Percentiles rank a stretch among this genome's conserved stretches.
These are phyloP conservation scores for Trichomycterus rosablanca DNA, from an alignment of 2,113 vertebrate genomes.

Conservation along the genomic window DNA sequence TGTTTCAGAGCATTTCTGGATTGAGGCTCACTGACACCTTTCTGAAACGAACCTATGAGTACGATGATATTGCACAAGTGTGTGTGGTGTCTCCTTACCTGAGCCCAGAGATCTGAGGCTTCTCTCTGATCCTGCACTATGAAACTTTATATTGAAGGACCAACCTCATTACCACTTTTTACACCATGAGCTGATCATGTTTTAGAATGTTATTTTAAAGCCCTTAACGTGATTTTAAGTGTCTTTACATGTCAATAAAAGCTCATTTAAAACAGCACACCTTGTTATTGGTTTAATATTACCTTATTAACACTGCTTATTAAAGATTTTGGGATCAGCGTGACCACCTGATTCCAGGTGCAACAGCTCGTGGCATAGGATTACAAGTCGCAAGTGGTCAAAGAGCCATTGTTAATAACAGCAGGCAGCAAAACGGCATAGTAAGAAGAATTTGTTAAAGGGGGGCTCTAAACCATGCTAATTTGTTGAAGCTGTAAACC, in stretches of 20 bases:
- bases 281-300: too few species aligned
- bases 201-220: slow-evolving; percentile 38
- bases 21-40: slow-evolving; percentile 92
- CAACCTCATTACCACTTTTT: slow-evolving; percentile 50
- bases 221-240: slow-evolving; percentile 49
- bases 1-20: slow-evolving; percentile 86
- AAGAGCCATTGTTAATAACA: too few species aligned
- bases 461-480: too few species aligned
- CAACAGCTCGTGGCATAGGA: too few species aligned
- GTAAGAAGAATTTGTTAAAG: too few species aligned
- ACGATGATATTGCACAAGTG: slow-evolving; percentile 95
- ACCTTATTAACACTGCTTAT: too few species aligned
- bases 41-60: slow-evolving; percentile 95
- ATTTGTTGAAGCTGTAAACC: too few species aligned
- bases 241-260: slow-evolving; percentile 66
- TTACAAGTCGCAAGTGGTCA: too few species aligned
- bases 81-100: slow-evolving; percentile 87
- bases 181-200: slow-evolving; percentile 15
- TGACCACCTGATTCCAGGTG: too few species aligned
- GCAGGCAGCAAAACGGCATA: too few species aligned
- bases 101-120: slow-evolving; percentile 70
- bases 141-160: slow-evolving; percentile 53
- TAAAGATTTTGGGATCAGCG: too few species aligned
- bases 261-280: slow-evolving; percentile 15
- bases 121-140: slow-evolving; percentile 23